Percentiles rank a stretch among this genome's conserved stretches.
These are phyloP conservation scores for Melanotaenia boesemani DNA, from an alignment of 2,797 vertebrate genomes.

Conservation along the genomic window DNA sequence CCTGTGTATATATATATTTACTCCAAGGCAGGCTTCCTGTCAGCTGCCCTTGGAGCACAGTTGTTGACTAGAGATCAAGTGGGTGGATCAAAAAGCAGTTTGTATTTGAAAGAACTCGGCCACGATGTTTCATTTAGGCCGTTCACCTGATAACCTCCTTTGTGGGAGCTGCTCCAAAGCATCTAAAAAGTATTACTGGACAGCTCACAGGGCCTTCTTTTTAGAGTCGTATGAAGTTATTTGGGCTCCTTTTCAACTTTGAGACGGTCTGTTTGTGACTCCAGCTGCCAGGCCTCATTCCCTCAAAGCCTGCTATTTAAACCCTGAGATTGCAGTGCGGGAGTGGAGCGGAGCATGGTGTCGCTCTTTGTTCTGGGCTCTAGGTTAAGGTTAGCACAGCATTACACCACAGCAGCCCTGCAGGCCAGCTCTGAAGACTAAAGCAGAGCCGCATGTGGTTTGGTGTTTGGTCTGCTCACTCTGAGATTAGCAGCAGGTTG, in stretches of 20 bases:
- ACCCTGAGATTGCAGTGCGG: constrained; percentile 65
- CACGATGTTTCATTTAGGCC: constrained; percentile 62
- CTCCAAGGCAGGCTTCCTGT: constrained; percentile 54
- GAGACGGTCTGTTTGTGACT: constrained; percentile 52
- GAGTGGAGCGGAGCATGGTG: constrained; percentile 57
- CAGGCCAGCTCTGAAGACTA: constrained; percentile 65
- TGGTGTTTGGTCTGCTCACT: constrained; percentile 77
- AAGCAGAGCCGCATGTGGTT: constrained; percentile 77
- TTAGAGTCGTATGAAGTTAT: constrained; percentile 39
- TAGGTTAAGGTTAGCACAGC: constrained; percentile 69
- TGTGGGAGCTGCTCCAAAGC: constrained; percentile 52
- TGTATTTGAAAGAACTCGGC: constrained; percentile 64
- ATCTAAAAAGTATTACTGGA: constrained; percentile 32
- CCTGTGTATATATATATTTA: constrained; percentile 62
- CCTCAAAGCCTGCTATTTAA: constrained; percentile 79
- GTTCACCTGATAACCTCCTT: constrained; percentile 69
- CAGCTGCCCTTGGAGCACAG: constrained; percentile 55
- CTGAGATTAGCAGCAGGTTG: constrained; percentile 80
- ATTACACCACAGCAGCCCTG: constrained; percentile 57
- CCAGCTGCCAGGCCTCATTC: constrained; percentile 62
- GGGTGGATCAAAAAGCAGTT: constrained; percentile 70
- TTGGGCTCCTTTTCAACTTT: constrained; percentile 43
- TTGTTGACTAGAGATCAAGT: constrained; percentile 59
- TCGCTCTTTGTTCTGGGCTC: constrained; percentile 68
- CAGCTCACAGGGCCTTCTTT: constrained; percentile 42